A percentile compares a stretch with the other conserved stretches of the same genome.
These are phyloP conservation scores for Pangasius sanitwongsei DNA, from an alignment of 2,797 vertebrate genomes.

Conservation along the genomic window DNA sequence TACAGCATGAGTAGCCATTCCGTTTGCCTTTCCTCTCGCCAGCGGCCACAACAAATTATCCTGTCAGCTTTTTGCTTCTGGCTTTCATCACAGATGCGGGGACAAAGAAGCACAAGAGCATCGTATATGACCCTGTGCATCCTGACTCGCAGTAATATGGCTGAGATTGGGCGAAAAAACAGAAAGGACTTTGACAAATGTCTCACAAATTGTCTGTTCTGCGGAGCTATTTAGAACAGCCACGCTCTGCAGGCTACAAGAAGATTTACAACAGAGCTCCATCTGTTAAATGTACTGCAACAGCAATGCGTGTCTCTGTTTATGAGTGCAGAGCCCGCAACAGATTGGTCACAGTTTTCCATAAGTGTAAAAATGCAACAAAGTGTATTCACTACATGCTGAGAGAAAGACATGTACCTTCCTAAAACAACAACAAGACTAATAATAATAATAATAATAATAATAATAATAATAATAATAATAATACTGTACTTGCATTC, in stretches of 20 bases:
- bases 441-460: not conserved
- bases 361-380: constrained; percentile 14
- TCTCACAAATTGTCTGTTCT: constrained; percentile 37
- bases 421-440: not conserved
- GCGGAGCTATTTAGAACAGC: constrained; percentile 16
- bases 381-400: not conserved
- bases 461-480: not conserved
- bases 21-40: constrained; percentile 56
- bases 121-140: constrained; percentile 8
- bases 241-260: constrained; percentile 3
- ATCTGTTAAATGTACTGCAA: constrained; percentile 18
- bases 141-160: not conserved
- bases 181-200: constrained; percentile 33
- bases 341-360: constrained; percentile 34
- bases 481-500: not conserved
- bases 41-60: constrained; percentile 59
- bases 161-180: not conserved
- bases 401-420: not conserved
- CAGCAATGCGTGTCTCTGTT: constrained; percentile 21
- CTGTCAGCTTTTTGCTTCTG: constrained; percentile 63
- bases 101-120: constrained; percentile 45
- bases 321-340: constrained; percentile 13
- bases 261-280: constrained; percentile 43
- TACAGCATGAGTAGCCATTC: constrained; percentile 58
- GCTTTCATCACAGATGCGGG: constrained; percentile 44